Base-by-base conservation (phyloP, 2,113 vertebrate species). In the Hydrochoerus hydrochaeris region DNA sequence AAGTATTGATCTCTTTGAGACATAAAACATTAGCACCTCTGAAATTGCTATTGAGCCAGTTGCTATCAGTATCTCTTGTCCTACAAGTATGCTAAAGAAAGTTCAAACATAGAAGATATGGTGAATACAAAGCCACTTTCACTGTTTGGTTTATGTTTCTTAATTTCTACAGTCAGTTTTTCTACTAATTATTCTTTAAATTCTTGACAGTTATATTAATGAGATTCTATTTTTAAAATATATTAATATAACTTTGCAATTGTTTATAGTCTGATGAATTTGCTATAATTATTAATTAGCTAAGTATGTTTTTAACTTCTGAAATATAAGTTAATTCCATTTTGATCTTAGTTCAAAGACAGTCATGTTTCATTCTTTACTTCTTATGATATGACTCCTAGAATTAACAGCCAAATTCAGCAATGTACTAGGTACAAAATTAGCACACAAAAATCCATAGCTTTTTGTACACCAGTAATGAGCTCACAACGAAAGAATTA, bases 231-330 rank as follows among this genome's bases (percentile, higher is more conserved):
- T 83, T 92, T 85, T 19, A 77, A 95, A 65, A 30, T 19, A 75
- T 28, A 3, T 26, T 62, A 93, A 63, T 88, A 16, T 30, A 71
- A 60, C 38, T 73, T 83, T 81, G 32, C n/a, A 92, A n/a, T 30
- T 65, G 0, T 91, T 60, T 78, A 52, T 90, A 89, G 0, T 0
- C 38, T 71, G 7, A 1, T 30, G 2, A 26, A 24, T 88, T 35
- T 78, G 24, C 60, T 17, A 49, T 30, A 71, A 46, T 44, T 32
- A 26, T 87, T 4, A 94, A 26, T 32, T 38, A 62, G 9, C n/a
- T 32, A 89, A 88, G 49, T 38, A 46, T 88, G 30, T 28, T 91
- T 96, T 88, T 91, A 52, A 77, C 54, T 46, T 46, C 38, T 95
- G 32, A 91, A 75, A 88, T 35, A n/a, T 49, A 73, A 71, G 2